Base-by-base conservation (phyloP, 2,888 invertebrate genomes). In the Ophion obscuratus region DNA sequence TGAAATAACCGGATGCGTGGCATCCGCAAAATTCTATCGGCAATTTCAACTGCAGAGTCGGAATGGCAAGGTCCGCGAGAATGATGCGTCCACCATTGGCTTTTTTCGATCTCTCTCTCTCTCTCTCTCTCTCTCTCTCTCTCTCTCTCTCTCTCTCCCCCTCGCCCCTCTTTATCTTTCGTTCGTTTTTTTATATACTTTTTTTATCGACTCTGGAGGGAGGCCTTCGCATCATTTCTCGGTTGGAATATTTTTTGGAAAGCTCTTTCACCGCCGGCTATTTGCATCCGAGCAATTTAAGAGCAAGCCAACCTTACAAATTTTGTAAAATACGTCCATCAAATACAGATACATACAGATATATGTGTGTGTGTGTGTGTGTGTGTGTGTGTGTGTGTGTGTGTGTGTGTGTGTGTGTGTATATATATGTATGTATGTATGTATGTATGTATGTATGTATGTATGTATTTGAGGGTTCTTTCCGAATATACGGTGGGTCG, bases 1-100 rank as follows among this genome's bases (percentile, higher is more conserved):
- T 91, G 91, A 92, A 93, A 93, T 91, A 91, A 91, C 93, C 93
- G 93, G 93, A 93, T 92, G 92, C 92, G 91, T 91, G 90, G 91
- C 92, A 93, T 93, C 93, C 93, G 93, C 91, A 91, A 90, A 92
- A 84, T 84, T 86, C 84, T 81, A 86, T 86, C 86, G 75, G 47
- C 59, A 68, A 64, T 74, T 70, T 71, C 66, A 78, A 86, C 84
- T 83, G 86, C 68, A 83, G 83, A 77, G 73, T 75, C 31, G 61
- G 67, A 67, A 61, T 78, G 59, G 70, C 76, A 61, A 62, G 66
- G 53, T 70, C 17, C 53, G 67, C 53, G 70, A 68, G 75, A 75
- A 75, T 81, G 77, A 67, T 70, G 66, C 47, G 31, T 47, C 64
- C 53, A 31, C 40, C 53, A 36, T 53, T 31, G 36, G 27, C 53